phyloP scores from a whole-genome alignment of 1,140 invertebrate genomes.

The Drepana arcuata region DNA sequence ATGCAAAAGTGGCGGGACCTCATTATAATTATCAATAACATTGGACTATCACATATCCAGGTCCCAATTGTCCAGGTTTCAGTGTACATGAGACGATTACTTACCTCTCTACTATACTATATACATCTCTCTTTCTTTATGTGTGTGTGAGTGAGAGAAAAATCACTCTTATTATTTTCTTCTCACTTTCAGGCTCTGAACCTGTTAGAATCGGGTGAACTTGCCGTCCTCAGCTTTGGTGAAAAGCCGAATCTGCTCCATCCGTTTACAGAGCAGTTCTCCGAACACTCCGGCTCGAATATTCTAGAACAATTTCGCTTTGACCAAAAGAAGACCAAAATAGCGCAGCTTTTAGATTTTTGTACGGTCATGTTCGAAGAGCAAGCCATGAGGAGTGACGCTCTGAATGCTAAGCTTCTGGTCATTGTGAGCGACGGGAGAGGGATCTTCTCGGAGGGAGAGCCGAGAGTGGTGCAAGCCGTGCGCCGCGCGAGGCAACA shows the following conservation, averaged over 20 bases:
- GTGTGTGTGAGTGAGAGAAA: no score
- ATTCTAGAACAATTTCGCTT: slow-evolving; percentile 86
- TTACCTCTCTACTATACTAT: no score
- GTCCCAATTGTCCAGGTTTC: no score
- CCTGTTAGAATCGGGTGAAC: slow-evolving; percentile 93
- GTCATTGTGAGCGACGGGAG: slow-evolving; percentile 96
- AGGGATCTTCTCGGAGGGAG: slow-evolving; percentile 92
- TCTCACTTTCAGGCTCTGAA: slow-evolving; percentile 93
- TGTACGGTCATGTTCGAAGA: slow-evolving; percentile 80
- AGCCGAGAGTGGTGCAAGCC: slow-evolving; percentile 81
- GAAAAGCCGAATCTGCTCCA: slow-evolving; percentile 88
- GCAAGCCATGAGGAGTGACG: slow-evolving; percentile 73
- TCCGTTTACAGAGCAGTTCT: slow-evolving; percentile 89
- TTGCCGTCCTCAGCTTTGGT: slow-evolving; percentile 94
- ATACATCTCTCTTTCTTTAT: no score
- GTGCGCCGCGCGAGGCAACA: slow-evolving; percentile 85
- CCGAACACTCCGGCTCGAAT: slow-evolving; percentile 84
- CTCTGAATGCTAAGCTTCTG: slow-evolving; percentile 85
- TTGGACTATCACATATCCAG: no score
- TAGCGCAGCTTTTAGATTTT: slow-evolving; percentile 86
- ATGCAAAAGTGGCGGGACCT: no score
- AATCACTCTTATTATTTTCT: no score
- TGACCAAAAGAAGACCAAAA: slow-evolving; percentile 84
- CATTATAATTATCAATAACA: no score
- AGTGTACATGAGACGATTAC: no score